Base-by-base conservation (phyloP, 2,888 invertebrate genomes). In the Epinotia bilunana region DNA sequence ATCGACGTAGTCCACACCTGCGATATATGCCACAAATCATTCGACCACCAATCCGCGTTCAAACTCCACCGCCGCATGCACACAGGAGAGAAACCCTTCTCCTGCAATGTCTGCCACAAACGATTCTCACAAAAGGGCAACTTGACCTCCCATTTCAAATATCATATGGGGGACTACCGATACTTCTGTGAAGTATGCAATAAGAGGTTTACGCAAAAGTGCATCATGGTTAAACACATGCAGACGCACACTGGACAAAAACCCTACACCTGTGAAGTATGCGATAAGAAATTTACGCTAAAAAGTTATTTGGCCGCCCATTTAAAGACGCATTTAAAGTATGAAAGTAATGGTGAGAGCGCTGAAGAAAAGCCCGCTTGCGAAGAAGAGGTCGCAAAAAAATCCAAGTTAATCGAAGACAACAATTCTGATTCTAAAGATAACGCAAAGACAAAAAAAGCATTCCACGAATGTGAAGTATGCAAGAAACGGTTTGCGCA, bases 71-170 rank as follows among this genome's bases (percentile, higher is more conserved):
- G 65, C 49, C 65, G 65, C 53, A 18, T 28, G n/a, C 69, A 70
- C 49, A 70, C 69, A 11, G 60, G 60, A 7, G 69, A 60, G 49
- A 60, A 60, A 60, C 69, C 69, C 2, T 70, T 43, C 18, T 61
- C 60, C 12, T 70, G 69, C 46, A 13, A 61, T n/a, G 49, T n/a
- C 13, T 70, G 69, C 18, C 18, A 60, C 28, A 70, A 58, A 61
- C 20, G 49, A 13, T 70, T 70, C 49, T 16, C 13, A 70, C 46
- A 60, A 70, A 60, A 61, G 18, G 46, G 60, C 46, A 46, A 70
- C 28, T 60, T 70, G 60, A 46, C 46, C 46, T 46, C 28, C 16
- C 69, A 70, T 49, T 49, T 23, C 46, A 46, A 46, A 4, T 60
- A 58, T n/a, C 69, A 60, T 28, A 49, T 60, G 18, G 65, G 65